phyloP scores from a whole-genome alignment of 2,797 vertebrate species.

The Oryzias sinensis region DNA sequence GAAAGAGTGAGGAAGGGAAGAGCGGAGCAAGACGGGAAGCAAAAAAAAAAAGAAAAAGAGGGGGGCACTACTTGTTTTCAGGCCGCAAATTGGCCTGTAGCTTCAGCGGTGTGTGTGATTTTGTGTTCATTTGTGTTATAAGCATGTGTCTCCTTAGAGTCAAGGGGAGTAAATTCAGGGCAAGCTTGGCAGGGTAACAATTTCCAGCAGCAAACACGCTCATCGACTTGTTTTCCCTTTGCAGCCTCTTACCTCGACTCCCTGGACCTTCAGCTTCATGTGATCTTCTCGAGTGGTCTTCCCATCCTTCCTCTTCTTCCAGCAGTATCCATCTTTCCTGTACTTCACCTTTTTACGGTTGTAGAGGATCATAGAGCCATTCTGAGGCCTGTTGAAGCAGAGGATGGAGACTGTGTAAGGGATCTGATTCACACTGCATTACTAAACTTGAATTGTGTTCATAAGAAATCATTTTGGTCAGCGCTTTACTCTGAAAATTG shows the following conservation, averaged over 20 bases:
- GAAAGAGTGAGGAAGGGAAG: slow-evolving; percentile 55
- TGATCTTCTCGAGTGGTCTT: slow-evolving; percentile 99
- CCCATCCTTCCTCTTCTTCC: slow-evolving; percentile 99
- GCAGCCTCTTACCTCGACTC: slow-evolving; percentile 70
- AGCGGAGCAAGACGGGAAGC: slow-evolving; percentile 21
- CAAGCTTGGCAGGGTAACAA: slow-evolving; percentile 44
- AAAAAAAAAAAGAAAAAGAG: slow-evolving; percentile 32
- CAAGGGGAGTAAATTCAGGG: slow-evolving; percentile 54
- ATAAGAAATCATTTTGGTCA: too few species aligned
- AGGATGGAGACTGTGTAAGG: too few species aligned
- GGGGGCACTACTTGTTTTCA: slow-evolving; percentile 43
- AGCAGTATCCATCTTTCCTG: slow-evolving; percentile 99
- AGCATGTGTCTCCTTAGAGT: slow-evolving; percentile 30
- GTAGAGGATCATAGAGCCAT: slow-evolving; percentile 99
- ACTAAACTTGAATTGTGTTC: too few species aligned
- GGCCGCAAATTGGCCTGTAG: slow-evolving; percentile 39
- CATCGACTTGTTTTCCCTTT: slow-evolving; percentile 49
- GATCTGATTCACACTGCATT: too few species aligned
- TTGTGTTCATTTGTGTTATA: slow-evolving; percentile 36
- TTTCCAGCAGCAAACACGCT: slow-evolving; percentile 33
- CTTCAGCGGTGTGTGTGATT: slow-evolving; percentile 24
- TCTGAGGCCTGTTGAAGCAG: slow-evolving; percentile 96
- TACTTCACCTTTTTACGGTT: slow-evolving; percentile 99
- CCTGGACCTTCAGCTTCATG: slow-evolving; percentile 98
- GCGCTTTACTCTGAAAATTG: too few species aligned